Percentiles rank a stretch among this genome's conserved stretches.
phyloP scores from a whole-genome alignment of 2,797 vertebrate species.

The Darevskia nairensis region DNA sequence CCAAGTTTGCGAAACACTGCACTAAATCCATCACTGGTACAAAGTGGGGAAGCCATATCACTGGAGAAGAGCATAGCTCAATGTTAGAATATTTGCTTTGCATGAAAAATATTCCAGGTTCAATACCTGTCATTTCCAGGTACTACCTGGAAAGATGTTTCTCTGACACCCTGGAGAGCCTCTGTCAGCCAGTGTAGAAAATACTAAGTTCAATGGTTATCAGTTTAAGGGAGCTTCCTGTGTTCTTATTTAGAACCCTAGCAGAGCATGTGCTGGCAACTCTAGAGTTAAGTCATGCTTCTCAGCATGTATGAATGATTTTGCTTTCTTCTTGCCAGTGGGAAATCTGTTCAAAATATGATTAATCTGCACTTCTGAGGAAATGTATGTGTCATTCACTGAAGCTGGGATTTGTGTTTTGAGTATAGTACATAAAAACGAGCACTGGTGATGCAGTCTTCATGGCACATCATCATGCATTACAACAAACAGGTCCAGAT shows the following conservation, averaged over 20 bases:
- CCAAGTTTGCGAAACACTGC: no score
- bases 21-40: neutral
- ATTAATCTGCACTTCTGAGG: neutral
- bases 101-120: no score
- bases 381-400: neutral
- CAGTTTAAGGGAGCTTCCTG: no score
- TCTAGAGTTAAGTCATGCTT: neutral
- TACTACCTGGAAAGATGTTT: no score
- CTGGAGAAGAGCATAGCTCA: no score
- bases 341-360: neutral
- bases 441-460: slow-evolving; percentile 1
- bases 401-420: neutral
- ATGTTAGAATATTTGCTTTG: no score
- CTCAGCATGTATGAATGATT: neutral
- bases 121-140: no score
- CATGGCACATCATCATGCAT: neutral
- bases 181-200: no score
- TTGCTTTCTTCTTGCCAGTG: neutral
- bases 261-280: neutral
- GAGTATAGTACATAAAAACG: neutral
- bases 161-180: no score
- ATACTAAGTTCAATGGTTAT: no score
- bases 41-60: neutral
- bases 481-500: slow-evolving; percentile 26
- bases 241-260: neutral